A percentile compares a stretch with the other conserved stretches of the same genome.
These are phyloP conservation scores for Plebejus anna DNA, from an alignment of 2,888 invertebrate species.

Conservation along the genomic window DNA sequence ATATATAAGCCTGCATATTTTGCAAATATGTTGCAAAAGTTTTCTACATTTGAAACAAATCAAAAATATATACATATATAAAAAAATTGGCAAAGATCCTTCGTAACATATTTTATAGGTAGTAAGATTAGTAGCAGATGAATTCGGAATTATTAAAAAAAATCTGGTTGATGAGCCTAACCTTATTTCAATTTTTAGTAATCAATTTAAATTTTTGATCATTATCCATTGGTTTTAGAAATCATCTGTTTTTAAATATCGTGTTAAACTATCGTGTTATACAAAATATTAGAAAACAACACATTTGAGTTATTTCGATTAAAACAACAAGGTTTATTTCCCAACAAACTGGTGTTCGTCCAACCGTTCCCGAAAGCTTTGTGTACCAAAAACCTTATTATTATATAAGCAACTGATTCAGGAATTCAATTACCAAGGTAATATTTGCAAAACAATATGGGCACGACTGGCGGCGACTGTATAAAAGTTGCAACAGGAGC, in stretches of 20 bases:
- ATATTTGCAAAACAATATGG: conserved; percentile 46
- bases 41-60: too few species aligned
- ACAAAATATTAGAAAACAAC: not conserved
- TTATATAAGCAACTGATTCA: conserved; percentile 40
- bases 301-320: conserved; percentile 8
- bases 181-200: too few species aligned
- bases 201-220: not conserved
- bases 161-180: too few species aligned
- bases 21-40: not conserved
- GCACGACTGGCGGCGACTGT: conserved; percentile 44
- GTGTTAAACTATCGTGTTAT: not conserved
- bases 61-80: too few species aligned
- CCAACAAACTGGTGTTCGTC: conserved; percentile 8
- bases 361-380: conserved; percentile 23
- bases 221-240: not conserved
- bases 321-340: conserved; percentile 14
- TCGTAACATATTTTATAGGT: too few species aligned
- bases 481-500: conserved; percentile 47
- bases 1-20: not conserved
- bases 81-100: too few species aligned
- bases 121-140: too few species aligned
- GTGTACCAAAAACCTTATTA: conserved; percentile 40
- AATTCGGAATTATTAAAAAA: too few species aligned
- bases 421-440: conserved; percentile 42
- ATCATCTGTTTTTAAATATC: not conserved